Conservation (phyloP, 2,888 invertebrate genomes). For the Calliphora vomitoria region DNA sequence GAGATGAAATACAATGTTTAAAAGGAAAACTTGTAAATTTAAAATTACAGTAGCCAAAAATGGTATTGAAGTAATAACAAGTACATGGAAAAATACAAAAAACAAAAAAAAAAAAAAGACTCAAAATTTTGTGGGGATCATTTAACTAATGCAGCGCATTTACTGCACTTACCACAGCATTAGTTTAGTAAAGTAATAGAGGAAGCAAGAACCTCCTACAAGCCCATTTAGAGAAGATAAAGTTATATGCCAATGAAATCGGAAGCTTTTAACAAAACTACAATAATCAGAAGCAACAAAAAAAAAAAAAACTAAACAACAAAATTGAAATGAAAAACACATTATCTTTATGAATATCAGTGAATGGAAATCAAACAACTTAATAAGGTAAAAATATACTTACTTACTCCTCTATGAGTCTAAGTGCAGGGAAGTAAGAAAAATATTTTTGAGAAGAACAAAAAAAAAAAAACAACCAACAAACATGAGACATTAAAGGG, state of each 20-base stretch:
- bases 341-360: constrained; percentile 78
- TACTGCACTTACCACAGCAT: background rate
- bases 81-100: constrained; percentile 39
- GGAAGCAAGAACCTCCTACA: constrained; percentile 43
- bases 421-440: constrained; percentile 23
- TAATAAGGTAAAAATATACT: constrained; percentile 73
- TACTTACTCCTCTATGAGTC: background rate
- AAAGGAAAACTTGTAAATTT: constrained; percentile 51
- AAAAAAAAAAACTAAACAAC: constrained; percentile 22
- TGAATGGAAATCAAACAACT: constrained; percentile 76
- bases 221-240: constrained; percentile 57
- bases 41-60: constrained; percentile 72
- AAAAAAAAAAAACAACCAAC: background rate
- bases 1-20: constrained; percentile 56
- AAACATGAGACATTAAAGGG: too few species aligned
- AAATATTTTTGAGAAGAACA: too few species aligned
- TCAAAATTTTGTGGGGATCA: constrained; percentile 34
- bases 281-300: constrained; percentile 4
- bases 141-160: constrained; percentile 16
- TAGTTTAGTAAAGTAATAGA: background rate
- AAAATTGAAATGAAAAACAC: constrained; percentile 38
- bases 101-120: background rate
- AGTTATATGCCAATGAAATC: constrained; percentile 71
- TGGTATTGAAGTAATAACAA: constrained; percentile 66
- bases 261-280: constrained; percentile 68